These are phyloP conservation scores for Asteroscopus sphinx DNA, from an alignment of 2,888 invertebrate species.

Conservation along the genomic window DNA sequence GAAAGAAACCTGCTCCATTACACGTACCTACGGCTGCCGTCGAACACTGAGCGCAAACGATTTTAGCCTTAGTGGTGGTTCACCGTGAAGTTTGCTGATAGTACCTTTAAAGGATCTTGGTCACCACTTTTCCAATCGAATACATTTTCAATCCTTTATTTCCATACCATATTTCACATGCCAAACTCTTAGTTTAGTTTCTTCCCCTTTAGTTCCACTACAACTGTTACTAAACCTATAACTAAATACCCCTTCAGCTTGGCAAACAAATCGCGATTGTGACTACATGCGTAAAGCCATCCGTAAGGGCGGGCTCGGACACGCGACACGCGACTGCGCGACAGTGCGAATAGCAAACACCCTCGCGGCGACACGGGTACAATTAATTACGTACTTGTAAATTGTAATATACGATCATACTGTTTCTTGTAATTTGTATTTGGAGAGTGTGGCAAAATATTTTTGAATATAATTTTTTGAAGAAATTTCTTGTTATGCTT, in stretches of 20 bases:
- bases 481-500: too few species aligned
- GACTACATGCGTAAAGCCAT: slow-evolving; percentile 32
- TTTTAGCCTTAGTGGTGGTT: too few species aligned
- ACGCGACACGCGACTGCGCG: slow-evolving; percentile 52
- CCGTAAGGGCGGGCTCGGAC: slow-evolving; percentile 52
- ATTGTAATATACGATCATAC: slow-evolving; percentile 49
- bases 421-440: slow-evolving; percentile 50
- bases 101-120: too few species aligned
- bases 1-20: too few species aligned
- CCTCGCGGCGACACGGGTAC: slow-evolving; percentile 61
- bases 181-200: neutral
- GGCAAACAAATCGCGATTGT: slow-evolving; percentile 50
- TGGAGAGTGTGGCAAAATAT: slow-evolving; percentile 4
- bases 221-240: slow-evolving; percentile 33
- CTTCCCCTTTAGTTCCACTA: neutral
- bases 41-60: too few species aligned
- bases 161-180: neutral
- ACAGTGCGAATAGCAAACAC: slow-evolving; percentile 68
- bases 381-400: slow-evolving; percentile 63
- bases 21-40: too few species aligned
- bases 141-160: neutral
- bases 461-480: neutral
- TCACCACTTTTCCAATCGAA: too few species aligned
- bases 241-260: slow-evolving; percentile 40
- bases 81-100: too few species aligned